These are phyloP conservation scores for Hymenochirus boettgeri DNA, from an alignment of 2,113 vertebrate genomes.

Conservation along the genomic window DNA sequence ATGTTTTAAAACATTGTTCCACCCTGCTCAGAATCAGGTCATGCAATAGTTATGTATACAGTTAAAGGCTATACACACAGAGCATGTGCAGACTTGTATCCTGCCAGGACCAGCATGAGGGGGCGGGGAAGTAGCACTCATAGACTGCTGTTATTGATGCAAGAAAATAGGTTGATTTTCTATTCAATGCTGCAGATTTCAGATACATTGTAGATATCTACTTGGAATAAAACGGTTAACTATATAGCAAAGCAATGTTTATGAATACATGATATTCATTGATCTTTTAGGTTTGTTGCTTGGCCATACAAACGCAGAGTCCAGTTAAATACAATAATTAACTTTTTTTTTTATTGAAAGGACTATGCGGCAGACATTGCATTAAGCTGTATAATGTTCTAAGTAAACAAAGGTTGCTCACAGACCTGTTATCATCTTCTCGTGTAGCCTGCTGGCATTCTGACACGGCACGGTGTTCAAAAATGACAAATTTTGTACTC, in stretches of 20 bases:
- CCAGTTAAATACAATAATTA: not conserved
- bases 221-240: not conserved
- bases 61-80: too few relatives aligned
- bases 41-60: too few relatives aligned
- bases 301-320: not conserved
- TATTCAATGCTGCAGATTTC: too few relatives aligned
- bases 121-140: too few relatives aligned
- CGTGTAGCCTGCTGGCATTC: constrained; percentile 67
- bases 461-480: constrained; percentile 54
- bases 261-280: not conserved
- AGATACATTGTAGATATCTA: too few relatives aligned
- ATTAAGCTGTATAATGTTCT: not conserved
- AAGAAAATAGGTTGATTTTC: too few relatives aligned
- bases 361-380: not conserved
- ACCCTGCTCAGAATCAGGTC: too few relatives aligned
- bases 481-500: constrained; percentile 63
- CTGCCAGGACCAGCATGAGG: too few relatives aligned
- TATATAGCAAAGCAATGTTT: not conserved
- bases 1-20: too few relatives aligned
- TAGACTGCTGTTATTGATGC: too few relatives aligned
- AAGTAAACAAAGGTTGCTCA: not conserved
- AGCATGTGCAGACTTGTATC: too few relatives aligned
- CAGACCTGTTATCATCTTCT: constrained; percentile 66
- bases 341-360: not conserved
- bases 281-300: not conserved